Evolutionary conservation across 2,888 invertebrate species (phyloP), one percentile per base, ranked within the genome.

Genomic region (Melinopterus prodromus): DNA sequence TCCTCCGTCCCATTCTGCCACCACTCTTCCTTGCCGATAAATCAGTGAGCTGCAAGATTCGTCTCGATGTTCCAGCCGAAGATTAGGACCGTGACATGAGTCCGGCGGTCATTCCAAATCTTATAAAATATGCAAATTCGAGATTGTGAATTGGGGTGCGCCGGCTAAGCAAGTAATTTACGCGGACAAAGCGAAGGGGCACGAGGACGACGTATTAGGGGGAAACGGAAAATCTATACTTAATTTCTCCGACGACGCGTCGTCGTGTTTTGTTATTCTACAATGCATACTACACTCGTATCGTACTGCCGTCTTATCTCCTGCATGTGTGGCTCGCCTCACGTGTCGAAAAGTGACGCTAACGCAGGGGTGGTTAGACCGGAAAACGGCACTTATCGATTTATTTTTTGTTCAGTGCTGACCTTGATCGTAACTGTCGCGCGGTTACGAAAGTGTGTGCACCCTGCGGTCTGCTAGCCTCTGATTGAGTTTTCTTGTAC

Each of bases 81-180:
- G 53, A 53, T 53, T 53, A 53, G 53, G 53, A 12, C 53, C 53
- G 53, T 53, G 53, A 53, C 53, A 53, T 53, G 26, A 53, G 53
- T 78, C 77, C 53, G 74, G 37, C 77, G 79, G 79, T 79, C 80
- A 80, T 77, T 79, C 77, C 74, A 78, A 80, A 83, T 83, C 84
- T 84, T 84, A 83, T 84, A 85, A 85, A 85, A 84, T 84, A 85
- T 85, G 85, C 82, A 85, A 84, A 85, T 85, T 84, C 81, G 82
- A 84, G 83, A 85, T 85, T 84, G 85, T 84, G 84, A 83, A 84
- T 84, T 84, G 83, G 87, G 85, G 84, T 83, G 84, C 85, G 84
- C 84, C 85, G 85, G 85, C 86, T 86, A 86, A 86, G 86, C 86
- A 87, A 86, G 86, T 86, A 87, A 87, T 87, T 86, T 87, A 87